Evolutionary conservation across 2,888 invertebrate species (phyloP), one percentile per base, ranked within the genome.

Genomic region (Chironomus tentans): DNA sequence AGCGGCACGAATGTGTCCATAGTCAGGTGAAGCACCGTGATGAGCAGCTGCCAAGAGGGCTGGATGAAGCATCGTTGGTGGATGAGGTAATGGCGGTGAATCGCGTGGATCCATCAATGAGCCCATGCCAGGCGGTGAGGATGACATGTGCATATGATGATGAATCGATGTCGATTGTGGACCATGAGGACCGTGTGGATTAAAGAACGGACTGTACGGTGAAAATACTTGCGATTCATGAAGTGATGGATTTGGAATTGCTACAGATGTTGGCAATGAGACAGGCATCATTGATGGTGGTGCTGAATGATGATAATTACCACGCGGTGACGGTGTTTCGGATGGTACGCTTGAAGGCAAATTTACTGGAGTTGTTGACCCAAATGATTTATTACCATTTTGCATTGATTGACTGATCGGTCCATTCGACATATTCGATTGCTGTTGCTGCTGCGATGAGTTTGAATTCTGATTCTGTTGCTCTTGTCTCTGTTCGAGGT

Each of bases 181-280:
- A 82, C 86, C 80, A 22, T 86, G 87, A 22, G 79, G 79, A 82
- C 86, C 80, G 22, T 86, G 87, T 77, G 87, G 86, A 79, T 91
- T 92, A 86, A 94, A 94, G 87, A 94, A 94, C 80, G 94, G 94
- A 82, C 93, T 93, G 86, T 94, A 94, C 80, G 94, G 94, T 79
- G 94, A 94, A 85, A 94, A 95, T 82, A 95, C 93, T 86, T 95
- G 94, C 83, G 94, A 94, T 87, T 95, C 94, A 87, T 96, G 95
- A 80, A 97, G 88, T 82, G 95, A 93, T 77, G 97, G 97, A 85
- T 97, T 97, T 77, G 97, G 94, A 84, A 97, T 97, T 83, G 97
- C 97, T 82, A 97, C 97, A 78, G 95, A 94, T 77, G 97, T 97
- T 79, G 97, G 96, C 83, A 97, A 87, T 81, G 94, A 93, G 79